A percentile compares a stretch with the other conserved stretches of the same genome.
Conservation (phyloP, 1,140 invertebrate species). For the Latrodectus geometricus region DNA sequence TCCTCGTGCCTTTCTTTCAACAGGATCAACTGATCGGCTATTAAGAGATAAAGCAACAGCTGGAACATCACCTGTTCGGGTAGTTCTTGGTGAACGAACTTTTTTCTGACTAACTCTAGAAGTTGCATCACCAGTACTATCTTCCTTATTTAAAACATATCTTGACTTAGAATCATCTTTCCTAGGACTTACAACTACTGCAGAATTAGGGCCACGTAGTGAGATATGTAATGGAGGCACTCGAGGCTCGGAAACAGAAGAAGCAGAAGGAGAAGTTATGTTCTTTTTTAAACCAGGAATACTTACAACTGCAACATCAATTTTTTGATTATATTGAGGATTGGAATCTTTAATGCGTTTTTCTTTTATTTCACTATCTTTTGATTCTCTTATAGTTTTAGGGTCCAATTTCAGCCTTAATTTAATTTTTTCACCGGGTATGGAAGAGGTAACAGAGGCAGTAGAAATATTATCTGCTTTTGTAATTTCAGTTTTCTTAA, state of each 20-base stretch:
- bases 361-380: slow-evolving; percentile 56
- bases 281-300: slow-evolving; percentile 63
- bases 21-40: neutral
- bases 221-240: slow-evolving; percentile 92
- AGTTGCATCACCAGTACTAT: slow-evolving; percentile 23
- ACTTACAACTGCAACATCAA: slow-evolving; percentile 79
- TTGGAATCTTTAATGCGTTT: slow-evolving; percentile 57
- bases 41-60: slow-evolving; percentile 4
- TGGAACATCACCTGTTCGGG: slow-evolving; percentile 32
- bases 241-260: slow-evolving; percentile 74
- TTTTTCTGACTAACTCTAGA: slow-evolving; percentile 43
- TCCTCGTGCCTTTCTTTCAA: slow-evolving; percentile 14
- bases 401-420: slow-evolving; percentile 82
- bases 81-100: slow-evolving; percentile 49
- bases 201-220: slow-evolving; percentile 84
- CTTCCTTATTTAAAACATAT: slow-evolving; percentile 43
- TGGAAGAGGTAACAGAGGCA: slow-evolving; percentile 64
- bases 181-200: slow-evolving; percentile 78
- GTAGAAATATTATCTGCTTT: slow-evolving; percentile 27
- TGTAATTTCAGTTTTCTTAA: slow-evolving; percentile 11
- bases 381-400: slow-evolving; percentile 63
- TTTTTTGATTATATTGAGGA: slow-evolving; percentile 76
- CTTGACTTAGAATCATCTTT: slow-evolving; percentile 64
- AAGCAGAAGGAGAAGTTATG: slow-evolving; percentile 18
- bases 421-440: slow-evolving; percentile 83